phyloP scores from a whole-genome alignment of 1,140 invertebrate species.

The Elysia chlorotica region DNA sequence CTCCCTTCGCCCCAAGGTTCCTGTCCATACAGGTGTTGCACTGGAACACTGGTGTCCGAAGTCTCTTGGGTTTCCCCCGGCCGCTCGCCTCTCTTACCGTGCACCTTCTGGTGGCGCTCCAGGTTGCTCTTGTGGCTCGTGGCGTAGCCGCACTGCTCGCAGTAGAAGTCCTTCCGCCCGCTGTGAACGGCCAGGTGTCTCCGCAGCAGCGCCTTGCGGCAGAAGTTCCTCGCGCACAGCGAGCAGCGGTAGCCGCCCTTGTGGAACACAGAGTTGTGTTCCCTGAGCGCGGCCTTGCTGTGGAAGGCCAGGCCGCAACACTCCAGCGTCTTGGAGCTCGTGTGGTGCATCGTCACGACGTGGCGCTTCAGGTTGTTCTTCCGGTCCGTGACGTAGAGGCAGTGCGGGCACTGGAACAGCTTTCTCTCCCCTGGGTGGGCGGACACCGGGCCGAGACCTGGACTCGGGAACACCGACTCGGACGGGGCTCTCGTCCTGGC shows the following conservation, averaged over 20 bases:
- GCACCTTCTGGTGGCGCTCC: conserved; percentile 59
- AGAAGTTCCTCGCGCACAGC: conserved; percentile 60
- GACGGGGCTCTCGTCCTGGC: too few species aligned
- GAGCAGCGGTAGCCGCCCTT: conserved; percentile 58
- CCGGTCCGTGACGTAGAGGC: conserved; percentile 59
- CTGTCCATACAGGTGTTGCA: too few species aligned
- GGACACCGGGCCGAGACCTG: not conserved
- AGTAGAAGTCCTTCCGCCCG: conserved; percentile 60
- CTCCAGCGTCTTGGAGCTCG: conserved; percentile 47
- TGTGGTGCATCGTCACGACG: conserved; percentile 61
- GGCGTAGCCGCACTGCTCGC: conserved; percentile 59
- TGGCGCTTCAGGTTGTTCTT: conserved; percentile 64
- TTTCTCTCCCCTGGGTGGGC: conserved; percentile 14
- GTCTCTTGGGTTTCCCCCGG: too few species aligned
- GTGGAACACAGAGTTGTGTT: conserved; percentile 56
- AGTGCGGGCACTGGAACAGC: conserved; percentile 45
- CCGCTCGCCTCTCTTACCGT: conserved; percentile 24
- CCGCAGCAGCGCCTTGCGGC: conserved; percentile 62
- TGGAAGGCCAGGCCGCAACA: conserved; percentile 59
- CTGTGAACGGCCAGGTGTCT: conserved; percentile 62
- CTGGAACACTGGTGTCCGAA: too few species aligned
- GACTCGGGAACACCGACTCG: too few species aligned
- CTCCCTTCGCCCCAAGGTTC: too few species aligned
- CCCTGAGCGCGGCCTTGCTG: conserved; percentile 58
- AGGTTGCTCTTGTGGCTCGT: conserved; percentile 65